These are phyloP conservation scores for Lepidostoma basale DNA, from an alignment of 1,140 invertebrate genomes.

Conservation along the genomic window DNA sequence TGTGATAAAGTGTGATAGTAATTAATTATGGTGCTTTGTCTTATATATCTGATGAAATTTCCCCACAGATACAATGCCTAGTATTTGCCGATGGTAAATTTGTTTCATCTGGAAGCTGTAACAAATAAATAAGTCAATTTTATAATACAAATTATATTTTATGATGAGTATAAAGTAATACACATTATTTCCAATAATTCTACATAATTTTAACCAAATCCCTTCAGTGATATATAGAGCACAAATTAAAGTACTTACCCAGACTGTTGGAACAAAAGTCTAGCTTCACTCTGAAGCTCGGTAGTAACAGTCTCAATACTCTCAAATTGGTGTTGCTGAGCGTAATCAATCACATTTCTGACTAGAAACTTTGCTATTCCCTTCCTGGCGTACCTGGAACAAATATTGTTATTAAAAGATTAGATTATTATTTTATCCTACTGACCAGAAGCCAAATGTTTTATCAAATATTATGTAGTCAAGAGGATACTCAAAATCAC, in stretches of 20 bases:
- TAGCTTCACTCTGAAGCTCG: conserved; percentile 39
- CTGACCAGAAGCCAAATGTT: too few species aligned
- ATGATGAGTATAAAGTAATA: too few species aligned
- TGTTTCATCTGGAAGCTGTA: conserved; percentile 40
- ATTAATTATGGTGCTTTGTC: too few species aligned
- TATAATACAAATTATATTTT: too few species aligned
- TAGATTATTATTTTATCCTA: too few species aligned
- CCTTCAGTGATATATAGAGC: background rate
- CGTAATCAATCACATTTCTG: conserved; percentile 26
- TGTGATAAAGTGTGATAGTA: too few species aligned
- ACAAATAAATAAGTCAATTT: background rate
- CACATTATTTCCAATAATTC: too few species aligned
- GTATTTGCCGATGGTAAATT: conserved; percentile 39
- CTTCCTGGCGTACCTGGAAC: conserved; percentile 36
- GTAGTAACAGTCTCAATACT: conserved; percentile 37
- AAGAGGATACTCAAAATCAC: too few species aligned
- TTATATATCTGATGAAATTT: conserved; percentile 40
- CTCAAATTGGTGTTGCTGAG: conserved; percentile 23
- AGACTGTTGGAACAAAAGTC: conserved; percentile 31
- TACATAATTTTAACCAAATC: too few species aligned
- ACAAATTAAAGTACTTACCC: conserved; percentile 28
- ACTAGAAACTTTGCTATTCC: conserved; percentile 34
- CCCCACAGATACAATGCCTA: conserved; percentile 35
- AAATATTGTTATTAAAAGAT: too few species aligned
- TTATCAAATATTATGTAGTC: too few species aligned